phyloP scores from a whole-genome alignment of 1,140 invertebrate genomes.

The Megalonaias nervosa region DNA sequence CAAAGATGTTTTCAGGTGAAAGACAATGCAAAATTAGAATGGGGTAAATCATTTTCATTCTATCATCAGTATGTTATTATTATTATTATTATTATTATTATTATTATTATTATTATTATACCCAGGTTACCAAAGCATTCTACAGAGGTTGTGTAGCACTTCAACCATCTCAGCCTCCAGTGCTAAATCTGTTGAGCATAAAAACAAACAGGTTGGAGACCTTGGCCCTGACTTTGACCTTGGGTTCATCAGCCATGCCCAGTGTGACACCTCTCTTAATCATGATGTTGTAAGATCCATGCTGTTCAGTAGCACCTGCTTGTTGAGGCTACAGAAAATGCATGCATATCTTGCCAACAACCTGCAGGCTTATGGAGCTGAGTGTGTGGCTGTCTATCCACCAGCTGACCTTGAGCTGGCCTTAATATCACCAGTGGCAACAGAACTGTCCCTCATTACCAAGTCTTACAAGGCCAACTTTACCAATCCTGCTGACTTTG shows the following conservation, averaged over 20 bases:
- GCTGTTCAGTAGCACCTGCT: conserved; percentile 53
- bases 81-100: neutral
- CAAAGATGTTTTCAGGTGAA: too few relatives aligned
- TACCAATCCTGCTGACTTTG: conserved; percentile 39
- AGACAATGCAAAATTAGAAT: too few relatives aligned
- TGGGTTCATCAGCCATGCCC: conserved; percentile 61
- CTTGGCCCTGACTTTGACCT: conserved; percentile 60
- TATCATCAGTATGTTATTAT: too few relatives aligned
- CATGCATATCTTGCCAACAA: conserved; percentile 57
- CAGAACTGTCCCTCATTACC: conserved; percentile 45
- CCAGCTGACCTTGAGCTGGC: conserved; percentile 45
- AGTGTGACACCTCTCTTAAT: conserved; percentile 58
- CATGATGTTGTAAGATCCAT: conserved; percentile 59
- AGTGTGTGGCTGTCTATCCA: conserved; percentile 63
- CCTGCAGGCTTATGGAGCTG: conserved; percentile 50
- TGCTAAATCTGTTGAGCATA: conserved; percentile 15
- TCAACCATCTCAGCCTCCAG: conserved; percentile 51
- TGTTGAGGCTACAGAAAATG: conserved; percentile 50
- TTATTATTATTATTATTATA: neutral
- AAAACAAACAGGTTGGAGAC: conserved; percentile 34
- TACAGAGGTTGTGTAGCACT: conserved; percentile 63
- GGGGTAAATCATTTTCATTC: too few relatives aligned
- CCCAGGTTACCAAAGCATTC: conserved; percentile 67
- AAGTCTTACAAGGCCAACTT: conserved; percentile 53
- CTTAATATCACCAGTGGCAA: conserved; percentile 9